phyloP scores from a whole-genome alignment of 2,113 vertebrate genomes.

The Sinocyclocheilus anshuiensis region DNA sequence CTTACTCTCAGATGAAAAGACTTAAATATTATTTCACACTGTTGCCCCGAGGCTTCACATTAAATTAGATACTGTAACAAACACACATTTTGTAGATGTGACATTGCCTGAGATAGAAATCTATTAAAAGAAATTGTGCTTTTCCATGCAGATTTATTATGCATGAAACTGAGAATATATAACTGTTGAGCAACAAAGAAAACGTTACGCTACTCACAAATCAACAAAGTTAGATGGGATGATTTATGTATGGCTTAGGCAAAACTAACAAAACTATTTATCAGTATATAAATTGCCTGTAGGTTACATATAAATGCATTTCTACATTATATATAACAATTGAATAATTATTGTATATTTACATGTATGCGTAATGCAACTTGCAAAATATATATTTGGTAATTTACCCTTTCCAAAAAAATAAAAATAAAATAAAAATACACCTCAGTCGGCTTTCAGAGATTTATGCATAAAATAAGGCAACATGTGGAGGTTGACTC shows the following conservation, averaged over 20 bases:
- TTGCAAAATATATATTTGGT: neutral
- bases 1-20: neutral
- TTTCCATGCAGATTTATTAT: slow-evolving; percentile 5
- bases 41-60: neutral
- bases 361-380: neutral
- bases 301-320: slow-evolving; percentile 16
- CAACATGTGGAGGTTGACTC: slow-evolving; percentile 20
- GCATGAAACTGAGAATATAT: neutral
- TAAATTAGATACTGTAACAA: neutral
- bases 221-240: neutral
- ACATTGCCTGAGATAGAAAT: neutral
- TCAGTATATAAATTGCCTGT: neutral
- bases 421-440: neutral
- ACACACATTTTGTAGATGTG: neutral
- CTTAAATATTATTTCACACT: neutral
- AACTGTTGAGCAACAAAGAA: neutral
- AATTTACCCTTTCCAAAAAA: neutral
- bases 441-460: neutral
- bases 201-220: neutral
- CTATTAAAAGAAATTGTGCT: too few relatives aligned
- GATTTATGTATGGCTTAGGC: neutral
- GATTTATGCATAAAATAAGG: slow-evolving; percentile 32
- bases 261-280: neutral
- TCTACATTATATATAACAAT: neutral
- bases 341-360: neutral